Conservation (phyloP, 2,113 vertebrate species). For the Leiothrix lutea region DNA sequence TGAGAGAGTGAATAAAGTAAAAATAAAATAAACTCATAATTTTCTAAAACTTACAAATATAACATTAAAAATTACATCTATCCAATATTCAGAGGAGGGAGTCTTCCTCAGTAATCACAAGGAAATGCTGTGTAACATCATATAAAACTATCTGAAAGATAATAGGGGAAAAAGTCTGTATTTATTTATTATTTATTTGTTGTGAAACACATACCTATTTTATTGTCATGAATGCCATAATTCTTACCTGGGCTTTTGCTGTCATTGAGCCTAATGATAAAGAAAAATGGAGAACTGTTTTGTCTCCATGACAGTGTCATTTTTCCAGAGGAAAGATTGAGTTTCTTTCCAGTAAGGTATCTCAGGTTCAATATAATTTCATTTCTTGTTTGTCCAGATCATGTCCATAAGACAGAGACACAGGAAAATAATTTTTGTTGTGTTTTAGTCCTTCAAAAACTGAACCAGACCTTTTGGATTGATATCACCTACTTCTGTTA, state of each 20-base stretch:
- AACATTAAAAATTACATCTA: background rate
- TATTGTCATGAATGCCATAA: background rate
- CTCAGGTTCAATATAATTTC: background rate
- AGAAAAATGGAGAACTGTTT: background rate
- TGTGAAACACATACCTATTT: background rate
- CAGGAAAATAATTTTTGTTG: accelerated
- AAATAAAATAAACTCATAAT: background rate
- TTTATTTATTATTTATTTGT: no score
- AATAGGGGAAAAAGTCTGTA: background rate
- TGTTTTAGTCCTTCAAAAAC: background rate
- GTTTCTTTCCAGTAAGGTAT: background rate
- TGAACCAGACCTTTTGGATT: background rate
- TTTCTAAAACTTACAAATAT: background rate
- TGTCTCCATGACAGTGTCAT: background rate
- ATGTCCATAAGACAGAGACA: background rate
- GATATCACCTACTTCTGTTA: background rate
- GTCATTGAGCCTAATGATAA: background rate
- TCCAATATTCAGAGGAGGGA: background rate
- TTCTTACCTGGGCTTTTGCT: background rate
- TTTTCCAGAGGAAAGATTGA: background rate
- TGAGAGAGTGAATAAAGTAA: background rate
- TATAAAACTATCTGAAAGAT: background rate
- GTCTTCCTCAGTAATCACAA: background rate
- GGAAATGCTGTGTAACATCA: background rate
- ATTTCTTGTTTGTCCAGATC: background rate